Percentiles rank a stretch among this genome's conserved stretches.
These are phyloP conservation scores for Xanthorhoe designata DNA, from an alignment of 2,888 invertebrate genomes.

Conservation along the genomic window DNA sequence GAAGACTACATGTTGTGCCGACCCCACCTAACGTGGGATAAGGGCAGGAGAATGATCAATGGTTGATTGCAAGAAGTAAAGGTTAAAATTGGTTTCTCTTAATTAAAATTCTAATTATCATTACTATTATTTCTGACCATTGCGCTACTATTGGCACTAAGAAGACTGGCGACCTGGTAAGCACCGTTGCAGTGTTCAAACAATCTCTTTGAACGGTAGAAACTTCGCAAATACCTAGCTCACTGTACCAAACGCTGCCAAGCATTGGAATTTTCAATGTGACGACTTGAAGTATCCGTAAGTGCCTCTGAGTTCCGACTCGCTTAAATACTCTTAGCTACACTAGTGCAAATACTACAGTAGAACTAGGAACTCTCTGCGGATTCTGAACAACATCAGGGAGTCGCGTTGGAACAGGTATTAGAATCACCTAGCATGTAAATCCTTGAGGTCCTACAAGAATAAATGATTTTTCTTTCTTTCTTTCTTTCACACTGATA, in stretches of 20 bases:
- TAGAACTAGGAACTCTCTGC: background rate
- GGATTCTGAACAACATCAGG: background rate
- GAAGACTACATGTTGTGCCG: too few species aligned
- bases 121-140: too few species aligned
- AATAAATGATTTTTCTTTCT: too few species aligned
- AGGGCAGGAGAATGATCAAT: too few species aligned
- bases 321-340: background rate
- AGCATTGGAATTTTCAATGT: slow-evolving; percentile 2
- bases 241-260: background rate
- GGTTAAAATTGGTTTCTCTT: too few species aligned
- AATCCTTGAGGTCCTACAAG: too few species aligned
- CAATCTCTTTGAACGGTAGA: slow-evolving; percentile 15
- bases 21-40: too few species aligned
- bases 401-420: too few species aligned
- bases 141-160: background rate
- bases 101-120: too few species aligned
- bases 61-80: too few species aligned
- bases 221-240: slow-evolving; percentile 11
- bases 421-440: too few species aligned
- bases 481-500: too few species aligned
- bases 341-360: background rate
- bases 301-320: background rate
- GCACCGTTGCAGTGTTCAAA: slow-evolving; percentile 21
- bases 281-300: background rate
- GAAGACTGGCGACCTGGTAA: background rate